Evolutionary conservation across 1,140 invertebrate genomes (phyloP), one percentile per base, ranked within the genome.

Genomic region (Neotoxoptera formosana): DNA sequence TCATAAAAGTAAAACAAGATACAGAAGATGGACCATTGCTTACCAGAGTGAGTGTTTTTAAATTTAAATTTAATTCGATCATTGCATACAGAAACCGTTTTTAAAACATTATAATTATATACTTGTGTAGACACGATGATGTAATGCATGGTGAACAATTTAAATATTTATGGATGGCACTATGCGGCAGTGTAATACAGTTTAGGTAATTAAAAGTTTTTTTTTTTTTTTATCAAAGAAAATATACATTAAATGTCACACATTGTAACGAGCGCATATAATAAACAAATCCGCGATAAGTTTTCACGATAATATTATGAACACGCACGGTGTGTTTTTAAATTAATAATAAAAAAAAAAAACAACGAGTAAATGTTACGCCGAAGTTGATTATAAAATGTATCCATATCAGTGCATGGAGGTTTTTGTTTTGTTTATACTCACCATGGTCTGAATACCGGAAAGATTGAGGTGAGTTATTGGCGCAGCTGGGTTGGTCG

Each of bases 381-480:
- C 2, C 21, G 34, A 21, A 21, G 34, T 83, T 83, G 36, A 83
- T 17, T 7, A 83, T 34, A 36, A 2, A 83, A 36, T 83, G 20
- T 36, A 9, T 36, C 21, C 41, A 36, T 83, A 36, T 41, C 7
- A 36, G 7, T 83, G 21, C 8, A 8, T 23, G 2, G 7, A 36
- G 6, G 4, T 84, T 20, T 84, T n/a, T n/a, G n/a, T n/a, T 11
- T 47, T n/a, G 8, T 53, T 53, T 53, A n/a, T n/a, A 89, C 87
- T 89, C 9, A 89, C 87, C 87, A 53, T 89, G 20, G 87, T 36
- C 3, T 89, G 47, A 53, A 89, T 89, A 17, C 88, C 34, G 48
- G 89, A 81, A 81, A 93, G 8, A 23, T 93, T 93, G 25, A 93
- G 81, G 25, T 56, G 91, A 25, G 25, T n/a, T 45, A 93, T 86